Conservation (phyloP, 2,113 vertebrate species). For the Vicugna pacos region DNA sequence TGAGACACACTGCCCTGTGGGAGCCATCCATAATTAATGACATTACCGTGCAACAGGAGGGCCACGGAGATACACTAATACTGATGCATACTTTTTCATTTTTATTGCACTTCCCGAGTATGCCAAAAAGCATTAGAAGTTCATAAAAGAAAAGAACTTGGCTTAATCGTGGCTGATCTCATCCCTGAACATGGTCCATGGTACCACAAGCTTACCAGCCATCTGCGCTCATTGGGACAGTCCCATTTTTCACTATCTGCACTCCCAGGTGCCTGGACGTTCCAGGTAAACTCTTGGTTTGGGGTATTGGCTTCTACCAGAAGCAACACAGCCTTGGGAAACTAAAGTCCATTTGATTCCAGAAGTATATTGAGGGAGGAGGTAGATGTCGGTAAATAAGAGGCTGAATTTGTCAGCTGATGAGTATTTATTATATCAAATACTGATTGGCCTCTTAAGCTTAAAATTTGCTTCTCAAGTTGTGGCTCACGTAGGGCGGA, state of each 20-base stretch:
- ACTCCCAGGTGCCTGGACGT: conserved; percentile 40
- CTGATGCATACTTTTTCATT: conserved; percentile 62
- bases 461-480: not conserved
- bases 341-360: conserved; percentile 8
- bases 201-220: conserved; percentile 52
- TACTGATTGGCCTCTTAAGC: not conserved
- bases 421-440: not conserved
- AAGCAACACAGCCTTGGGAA: not conserved
- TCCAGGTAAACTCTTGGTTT: not conserved
- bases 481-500: not conserved
- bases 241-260: conserved; percentile 61
- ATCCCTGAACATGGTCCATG: conserved; percentile 38
- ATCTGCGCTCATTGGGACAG: conserved; percentile 60
- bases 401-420: not conserved
- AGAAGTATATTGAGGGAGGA: conserved; percentile 44
- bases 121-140: conserved; percentile 74
- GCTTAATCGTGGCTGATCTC: conserved; percentile 60
- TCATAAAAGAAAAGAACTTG: conserved; percentile 77
- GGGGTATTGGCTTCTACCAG: conserved; percentile 40
- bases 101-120: conserved; percentile 64
- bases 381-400: not conserved
- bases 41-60: not conserved
- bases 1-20: conserved; percentile 35
- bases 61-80: conserved; percentile 38
- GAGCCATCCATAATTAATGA: conserved; percentile 64